These are phyloP conservation scores for Myrmecobius fasciatus DNA, from an alignment of 2,113 vertebrate genomes.

Conservation along the genomic window DNA sequence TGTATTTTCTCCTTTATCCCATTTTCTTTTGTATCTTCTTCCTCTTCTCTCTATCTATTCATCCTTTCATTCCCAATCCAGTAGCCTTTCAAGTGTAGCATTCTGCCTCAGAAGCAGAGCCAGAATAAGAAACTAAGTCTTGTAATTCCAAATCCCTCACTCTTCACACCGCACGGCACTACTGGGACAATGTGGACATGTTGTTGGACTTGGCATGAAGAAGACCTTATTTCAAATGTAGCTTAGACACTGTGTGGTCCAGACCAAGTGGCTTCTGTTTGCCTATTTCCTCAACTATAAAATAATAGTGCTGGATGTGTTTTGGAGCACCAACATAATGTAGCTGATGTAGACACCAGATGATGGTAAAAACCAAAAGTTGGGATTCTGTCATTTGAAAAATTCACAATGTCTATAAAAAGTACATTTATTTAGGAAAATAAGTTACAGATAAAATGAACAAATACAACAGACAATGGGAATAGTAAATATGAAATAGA, in stretches of 20 bases:
- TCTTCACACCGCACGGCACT: too few species aligned
- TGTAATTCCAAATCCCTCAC: background rate
- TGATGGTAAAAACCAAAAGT: too few species aligned
- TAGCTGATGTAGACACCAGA: too few species aligned
- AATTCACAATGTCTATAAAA: too few species aligned
- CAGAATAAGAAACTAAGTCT: background rate
- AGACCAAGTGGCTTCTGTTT: too few species aligned
- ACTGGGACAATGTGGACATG: background rate
- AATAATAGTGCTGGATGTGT: background rate
- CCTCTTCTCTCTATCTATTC: background rate
- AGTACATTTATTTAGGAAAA: too few species aligned
- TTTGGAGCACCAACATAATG: too few species aligned
- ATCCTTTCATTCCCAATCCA: background rate
- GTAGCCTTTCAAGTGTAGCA: background rate
- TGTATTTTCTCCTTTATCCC: background rate
- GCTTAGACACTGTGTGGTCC: background rate
- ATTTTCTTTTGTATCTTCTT: background rate
- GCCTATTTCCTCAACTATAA: background rate
- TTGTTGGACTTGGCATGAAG: background rate
- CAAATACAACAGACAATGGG: too few species aligned
- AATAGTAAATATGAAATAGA: too few species aligned
- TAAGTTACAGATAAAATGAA: too few species aligned
- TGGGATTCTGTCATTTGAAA: too few species aligned
- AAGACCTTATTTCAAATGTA: background rate
- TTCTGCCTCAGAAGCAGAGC: background rate